Evolutionary conservation across 2,888 invertebrate genomes (phyloP), one percentile per base, ranked within the genome.

Genomic region (Eustalomyia histrio): DNA sequence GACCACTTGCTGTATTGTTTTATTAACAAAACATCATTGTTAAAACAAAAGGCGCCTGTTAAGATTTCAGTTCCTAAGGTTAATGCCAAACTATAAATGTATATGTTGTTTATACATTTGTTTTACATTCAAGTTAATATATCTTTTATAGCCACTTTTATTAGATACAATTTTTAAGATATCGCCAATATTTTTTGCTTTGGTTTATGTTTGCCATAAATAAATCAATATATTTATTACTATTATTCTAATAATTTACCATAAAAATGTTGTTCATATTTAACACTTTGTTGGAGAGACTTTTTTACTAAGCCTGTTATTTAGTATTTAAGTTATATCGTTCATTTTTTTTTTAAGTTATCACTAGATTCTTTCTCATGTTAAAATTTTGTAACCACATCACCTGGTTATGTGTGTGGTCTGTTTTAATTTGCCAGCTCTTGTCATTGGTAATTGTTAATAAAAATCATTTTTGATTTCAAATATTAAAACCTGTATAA

Each of bases 1-100:
- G 81, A 81, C 81, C 81, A 81, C 81, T 78, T 81, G 81, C 63
- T 67, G 29, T 75, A 81, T 78, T 78, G 81, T 81, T 81, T 80
- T 57, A 14, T n/a, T n/a, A 21, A 55, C 57, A 57, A 75, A 68
- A 24, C 17, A 50, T 18, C 39, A 72, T 58, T 16, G 35, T 63
- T 65, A 74, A 76, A 81, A 81, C 78, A 74, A 81, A 81, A 81
- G 74, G 78, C 78, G 81, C 74, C 74, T 78, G 74, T 61, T 78
- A 61, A 74, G 74, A 69, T 81, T 61, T 75, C 71, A 71, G 78
- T 78, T 78, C 74, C 78, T 63, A 81, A 81, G 81, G 81, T 81
- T 81, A 81, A 81, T 78, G 81, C 65, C 74, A 74, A 71, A 60
- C 43, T 47, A 47, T 47, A 47, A 47, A 47, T 29, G n/a, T 47